Conservation (phyloP, 2,113 vertebrate species). For the Vidua macroura region DNA sequence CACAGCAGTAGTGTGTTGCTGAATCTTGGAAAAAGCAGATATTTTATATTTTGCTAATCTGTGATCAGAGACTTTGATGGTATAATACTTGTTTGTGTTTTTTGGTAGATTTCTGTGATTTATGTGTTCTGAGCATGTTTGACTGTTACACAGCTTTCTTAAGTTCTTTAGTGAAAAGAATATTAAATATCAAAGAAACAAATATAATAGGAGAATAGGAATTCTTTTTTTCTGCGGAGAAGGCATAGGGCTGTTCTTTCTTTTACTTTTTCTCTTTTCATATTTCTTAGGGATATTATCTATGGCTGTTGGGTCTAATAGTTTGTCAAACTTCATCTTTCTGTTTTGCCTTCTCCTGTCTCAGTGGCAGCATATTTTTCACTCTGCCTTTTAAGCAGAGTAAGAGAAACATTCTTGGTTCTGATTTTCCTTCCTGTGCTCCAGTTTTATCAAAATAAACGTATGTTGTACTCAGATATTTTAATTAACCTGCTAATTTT, state of each 20-base stretch:
- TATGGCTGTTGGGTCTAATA: background rate
- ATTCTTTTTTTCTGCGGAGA: background rate
- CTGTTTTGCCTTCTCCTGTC: background rate
- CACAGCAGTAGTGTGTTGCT: background rate
- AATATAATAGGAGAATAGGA: background rate
- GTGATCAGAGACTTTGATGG: background rate
- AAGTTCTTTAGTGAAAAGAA: background rate
- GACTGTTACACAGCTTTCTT: background rate
- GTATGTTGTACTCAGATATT: background rate
- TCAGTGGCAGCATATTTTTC: background rate
- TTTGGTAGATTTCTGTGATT: background rate
- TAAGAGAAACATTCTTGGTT: background rate
- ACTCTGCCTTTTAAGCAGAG: background rate
- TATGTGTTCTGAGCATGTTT: background rate
- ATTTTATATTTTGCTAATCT: background rate
- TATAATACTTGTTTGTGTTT: background rate
- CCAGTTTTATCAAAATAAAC: background rate
- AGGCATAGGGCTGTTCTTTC: background rate
- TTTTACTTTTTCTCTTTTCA: rapidly evolving
- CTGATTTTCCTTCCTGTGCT: background rate
- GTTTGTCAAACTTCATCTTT: background rate
- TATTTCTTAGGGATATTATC: background rate
- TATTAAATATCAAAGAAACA: background rate
- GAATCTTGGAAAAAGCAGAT: background rate
- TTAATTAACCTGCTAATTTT: background rate